Evolutionary conservation across 2,888 invertebrate species (phyloP).

Genomic region (Lacanobia oleracea): DNA sequence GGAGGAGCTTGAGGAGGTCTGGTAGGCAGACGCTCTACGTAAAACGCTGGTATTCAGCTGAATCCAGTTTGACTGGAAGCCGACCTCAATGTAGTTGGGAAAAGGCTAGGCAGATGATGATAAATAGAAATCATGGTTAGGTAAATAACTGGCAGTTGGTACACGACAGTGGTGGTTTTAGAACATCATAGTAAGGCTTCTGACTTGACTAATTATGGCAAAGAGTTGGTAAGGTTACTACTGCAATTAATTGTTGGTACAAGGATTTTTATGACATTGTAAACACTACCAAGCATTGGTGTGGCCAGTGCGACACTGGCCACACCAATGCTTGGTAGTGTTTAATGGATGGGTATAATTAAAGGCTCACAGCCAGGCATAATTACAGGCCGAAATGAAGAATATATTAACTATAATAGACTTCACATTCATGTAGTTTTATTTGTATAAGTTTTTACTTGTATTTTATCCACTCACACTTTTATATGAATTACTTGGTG

Average conservation of each 20-base stretch:
- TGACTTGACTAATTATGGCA: background rate
- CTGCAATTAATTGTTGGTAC: background rate
- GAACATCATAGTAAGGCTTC: no score
- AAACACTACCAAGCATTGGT: background rate
- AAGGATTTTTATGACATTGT: background rate
- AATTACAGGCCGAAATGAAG: constrained; percentile 27
- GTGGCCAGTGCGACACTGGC: no score
- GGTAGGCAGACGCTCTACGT: no score
- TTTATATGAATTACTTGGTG: no score
- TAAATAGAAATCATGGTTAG: no score
- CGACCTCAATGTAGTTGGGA: no score
- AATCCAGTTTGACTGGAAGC: no score
- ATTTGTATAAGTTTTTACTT: background rate
- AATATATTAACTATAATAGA: constrained; percentile 24
- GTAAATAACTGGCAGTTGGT: background rate
- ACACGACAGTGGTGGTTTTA: background rate
- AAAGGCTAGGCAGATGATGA: no score
- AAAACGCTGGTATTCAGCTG: no score
- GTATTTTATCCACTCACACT: background rate
- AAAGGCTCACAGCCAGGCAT: background rate
- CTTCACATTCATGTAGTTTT: background rate
- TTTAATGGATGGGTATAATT: constrained; percentile 16
- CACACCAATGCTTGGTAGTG: no score
- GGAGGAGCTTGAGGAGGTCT: no score
- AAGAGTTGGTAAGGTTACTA: background rate